phyloP scores from a whole-genome alignment of 35 echinoderm and acorn worm species.

The Amphiura filiformis region DNA sequence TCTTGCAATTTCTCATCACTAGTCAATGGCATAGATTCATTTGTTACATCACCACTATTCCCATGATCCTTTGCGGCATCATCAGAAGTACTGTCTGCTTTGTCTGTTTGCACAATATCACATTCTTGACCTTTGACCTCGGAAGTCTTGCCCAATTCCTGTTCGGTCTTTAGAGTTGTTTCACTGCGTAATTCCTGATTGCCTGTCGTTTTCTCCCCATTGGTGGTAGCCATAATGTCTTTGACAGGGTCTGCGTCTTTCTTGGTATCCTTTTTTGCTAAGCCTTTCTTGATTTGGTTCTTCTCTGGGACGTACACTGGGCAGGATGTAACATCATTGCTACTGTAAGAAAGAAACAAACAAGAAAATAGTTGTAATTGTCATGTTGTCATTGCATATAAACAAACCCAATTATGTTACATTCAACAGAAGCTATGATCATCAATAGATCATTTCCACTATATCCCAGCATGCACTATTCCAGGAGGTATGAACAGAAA shows the following conservation, averaged over 20 bases:
- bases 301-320: slow-evolving; percentile 59
- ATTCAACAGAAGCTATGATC: too few relatives aligned
- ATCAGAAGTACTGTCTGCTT: neutral
- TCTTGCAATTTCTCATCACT: neutral
- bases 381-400: too few relatives aligned
- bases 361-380: neutral
- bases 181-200: neutral
- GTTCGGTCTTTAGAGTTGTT: neutral
- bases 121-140: neutral
- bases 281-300: neutral
- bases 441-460: too few relatives aligned
- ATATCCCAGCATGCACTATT: too few relatives aligned
- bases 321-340: slow-evolving; percentile 12
- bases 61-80: neutral
- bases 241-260: neutral
- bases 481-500: too few relatives aligned
- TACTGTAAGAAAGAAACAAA: neutral
- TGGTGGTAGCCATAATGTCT: too few relatives aligned
- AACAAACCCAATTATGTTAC: too few relatives aligned
- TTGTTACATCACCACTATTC: too few relatives aligned
- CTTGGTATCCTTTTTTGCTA: neutral
- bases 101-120: neutral
- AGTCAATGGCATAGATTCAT: neutral
- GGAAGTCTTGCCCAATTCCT: neutral
- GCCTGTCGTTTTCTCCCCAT: too few relatives aligned